Evolutionary conservation across 2,888 invertebrate species (phyloP).

Genomic region (Eueremaeus valkanovi): DNA sequence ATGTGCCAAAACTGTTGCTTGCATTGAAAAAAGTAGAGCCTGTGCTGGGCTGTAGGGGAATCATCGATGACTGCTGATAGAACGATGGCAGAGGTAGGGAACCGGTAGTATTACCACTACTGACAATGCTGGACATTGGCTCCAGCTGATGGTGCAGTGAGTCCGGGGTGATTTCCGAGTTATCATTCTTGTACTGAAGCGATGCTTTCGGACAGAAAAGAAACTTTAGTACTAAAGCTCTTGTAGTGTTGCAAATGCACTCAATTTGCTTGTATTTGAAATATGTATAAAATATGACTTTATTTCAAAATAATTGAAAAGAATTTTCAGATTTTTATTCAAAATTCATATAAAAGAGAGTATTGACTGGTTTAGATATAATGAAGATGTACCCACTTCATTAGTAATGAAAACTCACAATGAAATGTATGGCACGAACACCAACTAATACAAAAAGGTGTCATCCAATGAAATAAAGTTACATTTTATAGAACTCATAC

Average conservation of each 20-base stretch:
- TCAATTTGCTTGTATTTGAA: too few relatives aligned
- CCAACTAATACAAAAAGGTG: neutral
- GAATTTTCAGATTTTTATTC: neutral
- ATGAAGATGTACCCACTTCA: too few relatives aligned
- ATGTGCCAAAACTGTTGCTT: conserved; percentile 18
- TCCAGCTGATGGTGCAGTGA: conserved; percentile 18
- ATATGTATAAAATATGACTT: neutral
- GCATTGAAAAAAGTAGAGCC: conserved; percentile 10
- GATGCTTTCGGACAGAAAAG: neutral
- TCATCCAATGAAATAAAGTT: neutral
- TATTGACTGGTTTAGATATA: too few relatives aligned
- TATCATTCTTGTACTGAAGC: conserved; percentile 29
- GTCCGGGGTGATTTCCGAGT: conserved; percentile 9
- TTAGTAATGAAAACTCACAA: neutral
- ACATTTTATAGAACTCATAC: neutral
- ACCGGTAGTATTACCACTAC: neutral
- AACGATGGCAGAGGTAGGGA: neutral
- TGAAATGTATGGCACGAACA: neutral
- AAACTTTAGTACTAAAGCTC: neutral
- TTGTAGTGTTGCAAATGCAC: too few relatives aligned
- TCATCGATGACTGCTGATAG: conserved; percentile 11
- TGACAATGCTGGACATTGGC: neutral
- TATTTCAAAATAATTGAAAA: neutral
- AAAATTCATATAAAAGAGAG: too few relatives aligned
- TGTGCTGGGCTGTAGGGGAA: conserved; percentile 13